These are phyloP conservation scores for Lissocephala sabroskyi DNA, from an alignment of 2,888 invertebrate species.

Conservation along the genomic window DNA sequence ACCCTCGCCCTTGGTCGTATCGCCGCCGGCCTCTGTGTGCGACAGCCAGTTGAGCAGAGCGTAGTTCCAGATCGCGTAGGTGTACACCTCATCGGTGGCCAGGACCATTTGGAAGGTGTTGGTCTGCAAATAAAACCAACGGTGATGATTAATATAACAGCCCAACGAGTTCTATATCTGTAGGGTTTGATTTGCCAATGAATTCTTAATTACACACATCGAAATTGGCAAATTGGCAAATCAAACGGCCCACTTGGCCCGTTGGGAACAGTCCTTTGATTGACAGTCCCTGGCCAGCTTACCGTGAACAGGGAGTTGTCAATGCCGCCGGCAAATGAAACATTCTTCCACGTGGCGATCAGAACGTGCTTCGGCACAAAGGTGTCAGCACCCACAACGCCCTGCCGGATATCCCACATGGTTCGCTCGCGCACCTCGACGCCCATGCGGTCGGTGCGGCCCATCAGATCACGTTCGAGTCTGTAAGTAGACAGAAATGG, in stretches of 20 bases:
- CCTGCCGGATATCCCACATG: slow-evolving; percentile 91
- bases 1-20: slow-evolving; percentile 88
- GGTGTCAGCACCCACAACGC: slow-evolving; percentile 91
- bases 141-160: too few species aligned
- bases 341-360: slow-evolving; percentile 96
- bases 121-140: slow-evolving; percentile 80
- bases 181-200: too few species aligned
- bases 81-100: slow-evolving; percentile 93
- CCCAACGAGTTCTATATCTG: too few species aligned
- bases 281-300: too few species aligned
- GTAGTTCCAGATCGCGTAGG: slow-evolving; percentile 97
- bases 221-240: too few species aligned
- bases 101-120: slow-evolving; percentile 97
- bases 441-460: slow-evolving; percentile 85
- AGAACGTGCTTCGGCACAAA: slow-evolving; percentile 93
- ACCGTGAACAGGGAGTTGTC: slow-evolving; percentile 83
- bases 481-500: too few species aligned
- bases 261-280: too few species aligned
- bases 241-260: too few species aligned
- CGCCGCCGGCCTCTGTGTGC: slow-evolving; percentile 92
- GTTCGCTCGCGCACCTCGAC: slow-evolving; percentile 88
- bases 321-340: slow-evolving; percentile 92
- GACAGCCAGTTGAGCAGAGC: slow-evolving; percentile 91
- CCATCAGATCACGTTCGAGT: slow-evolving; percentile 80
- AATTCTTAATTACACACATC: too few species aligned